Evolutionary conservation across 2,888 invertebrate genomes (phyloP), one percentile per base, ranked within the genome.

Genomic region (Scaptomyza polygonia): DNA sequence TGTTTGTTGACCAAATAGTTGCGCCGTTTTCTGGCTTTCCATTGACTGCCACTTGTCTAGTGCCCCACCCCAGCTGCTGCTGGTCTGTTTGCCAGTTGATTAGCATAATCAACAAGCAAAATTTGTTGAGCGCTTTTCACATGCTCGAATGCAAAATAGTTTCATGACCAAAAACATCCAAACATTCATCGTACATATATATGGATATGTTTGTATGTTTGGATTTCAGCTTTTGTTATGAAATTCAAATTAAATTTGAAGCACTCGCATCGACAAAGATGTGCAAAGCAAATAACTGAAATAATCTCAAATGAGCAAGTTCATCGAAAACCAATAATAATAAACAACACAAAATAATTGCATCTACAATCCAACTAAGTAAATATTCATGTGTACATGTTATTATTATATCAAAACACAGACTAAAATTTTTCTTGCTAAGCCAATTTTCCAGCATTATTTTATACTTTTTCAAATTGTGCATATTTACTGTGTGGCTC

Each of bases 81-180:
- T 54, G 32, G 44, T 14, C 54, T 43, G 55, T 52, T 57, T 45
- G 53, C 12, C 49, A 59, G 68, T 64, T 76, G 63, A 77, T 82
- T 82, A 76, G 64, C 85, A 87, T 81, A 82, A 71, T 85, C 63
- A 72, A 70, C 70, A 55, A 54, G 40, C 45, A 61, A 62, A 76
- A 58, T 71, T 67, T 67, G 40, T 63, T 58, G 45, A 64, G 59
- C 63, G 64, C 32, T 51, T 66, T 45, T 55, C 43, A 36, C 25
- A 56, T 40, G 32, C 25, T 56, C 7, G 44, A 36, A 72, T 57
- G 58, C 49, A 51, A 42, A 49, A 61, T 47, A 51, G 49, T 64
- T 47, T 16, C 34, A 25, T 49, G 16, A 32, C 42, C 44, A 34
- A 25, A 40, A 27, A 12, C 36, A 25, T 30, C 11, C 39, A 40